Evolutionary conservation across 1,140 invertebrate genomes (phyloP), one percentile per base, ranked within the genome.

Genomic region (Tetraneura akinire): DNA sequence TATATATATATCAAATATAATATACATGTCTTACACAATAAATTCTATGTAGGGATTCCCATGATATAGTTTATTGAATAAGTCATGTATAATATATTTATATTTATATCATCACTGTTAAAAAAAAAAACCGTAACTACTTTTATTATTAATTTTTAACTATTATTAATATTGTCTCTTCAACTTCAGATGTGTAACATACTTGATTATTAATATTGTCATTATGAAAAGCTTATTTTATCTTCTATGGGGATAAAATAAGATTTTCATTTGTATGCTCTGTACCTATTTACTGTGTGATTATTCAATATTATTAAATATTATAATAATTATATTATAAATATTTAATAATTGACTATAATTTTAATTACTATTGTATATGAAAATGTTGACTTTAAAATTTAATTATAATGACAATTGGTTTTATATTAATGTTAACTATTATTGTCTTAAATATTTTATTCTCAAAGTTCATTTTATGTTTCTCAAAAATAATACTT

Each of bases 271-370:
- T 51, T 32, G 23, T 49, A 49, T 9, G 23, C 18, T 0, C 45
- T 13, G 0, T n/a, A n/a, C 51, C 9, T 2, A 14, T 60, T 14
- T 10, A 64, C 32, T 6, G 32, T 8, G 18, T 68, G 32, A 4
- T 37, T n/a, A 23, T 68, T 42, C 47, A 45, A 49, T n/a, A n/a
- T 71, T 71, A 23, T 49, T 71, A 71, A 71, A 71, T 26, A 29
- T 51, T 68, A n/a, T n/a, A 45, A 16, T 3, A 68, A 47, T 21
- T 62, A 32, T 62, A 16, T 26, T 51, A 1, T 71, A 18, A 45
- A 42, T 23, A 16, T 68, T 26, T 68, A 47, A 68, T 21, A 68
- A 16, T 47, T 21, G 1, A 45, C 2, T 23, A 26, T 21, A 37
- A 13, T 16, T 1, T 18, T 37, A 8, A 37, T 37, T 4, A 37